These are phyloP conservation scores for Avahi laniger DNA, from an alignment of 2,797 vertebrate species.

Conservation along the genomic window DNA sequence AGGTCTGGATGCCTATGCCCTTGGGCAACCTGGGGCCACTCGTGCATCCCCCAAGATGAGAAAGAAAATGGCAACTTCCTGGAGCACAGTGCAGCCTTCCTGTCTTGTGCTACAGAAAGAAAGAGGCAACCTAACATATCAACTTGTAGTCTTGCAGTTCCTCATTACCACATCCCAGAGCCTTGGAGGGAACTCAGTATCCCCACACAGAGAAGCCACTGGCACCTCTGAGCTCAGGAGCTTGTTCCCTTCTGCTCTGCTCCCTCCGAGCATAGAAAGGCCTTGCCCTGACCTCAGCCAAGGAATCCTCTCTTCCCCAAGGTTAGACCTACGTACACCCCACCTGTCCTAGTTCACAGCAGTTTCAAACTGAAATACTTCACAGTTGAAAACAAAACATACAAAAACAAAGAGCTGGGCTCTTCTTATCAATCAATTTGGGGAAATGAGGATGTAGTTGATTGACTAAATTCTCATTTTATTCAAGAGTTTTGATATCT, in stretches of 20 bases:
- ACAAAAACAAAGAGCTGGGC: neutral
- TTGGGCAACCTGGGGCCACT: neutral
- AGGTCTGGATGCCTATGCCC: neutral
- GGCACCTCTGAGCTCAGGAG: neutral
- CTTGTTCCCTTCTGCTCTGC: neutral
- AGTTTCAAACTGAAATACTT: neutral
- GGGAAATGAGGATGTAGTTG: neutral
- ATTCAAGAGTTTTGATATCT: neutral
- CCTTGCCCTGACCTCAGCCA: neutral
- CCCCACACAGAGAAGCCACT: neutral
- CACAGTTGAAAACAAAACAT: neutral
- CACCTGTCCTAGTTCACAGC: neutral
- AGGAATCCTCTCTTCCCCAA: neutral
- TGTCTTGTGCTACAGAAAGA: neutral
- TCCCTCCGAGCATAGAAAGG: rapidly evolving
- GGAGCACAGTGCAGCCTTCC: neutral
- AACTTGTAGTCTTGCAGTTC: rapidly evolving
- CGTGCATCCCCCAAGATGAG: neutral
- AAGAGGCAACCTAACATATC: neutral
- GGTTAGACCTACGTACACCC: neutral
- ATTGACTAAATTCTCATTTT: neutral
- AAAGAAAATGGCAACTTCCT: neutral
- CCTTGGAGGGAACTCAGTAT: no score
- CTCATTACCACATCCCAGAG: neutral
- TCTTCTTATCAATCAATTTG: neutral